Evolutionary conservation across 1,140 invertebrate species (phyloP).

Genomic region (Neodiprion virginianus): DNA sequence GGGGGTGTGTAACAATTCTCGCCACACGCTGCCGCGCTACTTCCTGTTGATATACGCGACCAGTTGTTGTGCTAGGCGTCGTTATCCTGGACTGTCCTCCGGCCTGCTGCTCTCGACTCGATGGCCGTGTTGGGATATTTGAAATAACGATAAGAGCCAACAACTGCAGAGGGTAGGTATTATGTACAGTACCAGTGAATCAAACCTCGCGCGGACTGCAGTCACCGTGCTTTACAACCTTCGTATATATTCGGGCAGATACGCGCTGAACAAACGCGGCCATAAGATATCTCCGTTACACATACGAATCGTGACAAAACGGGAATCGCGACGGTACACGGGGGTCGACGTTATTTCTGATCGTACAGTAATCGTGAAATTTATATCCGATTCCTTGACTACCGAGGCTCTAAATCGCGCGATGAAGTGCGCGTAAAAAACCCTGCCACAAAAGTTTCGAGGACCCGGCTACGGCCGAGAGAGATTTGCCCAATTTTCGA

Average conservation of each 20-base stretch:
- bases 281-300: too few relatives aligned
- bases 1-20: not conserved
- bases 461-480: too few relatives aligned
- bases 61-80: not conserved
- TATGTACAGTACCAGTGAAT: not conserved
- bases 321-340: not conserved
- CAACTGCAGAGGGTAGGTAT: not conserved
- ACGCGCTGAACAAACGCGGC: too few relatives aligned
- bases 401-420: not conserved
- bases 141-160: slow-evolving; percentile 7
- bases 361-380: not conserved
- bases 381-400: not conserved
- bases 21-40: not conserved
- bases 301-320: too few relatives aligned
- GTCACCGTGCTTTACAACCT: too few relatives aligned
- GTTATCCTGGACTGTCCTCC: not conserved
- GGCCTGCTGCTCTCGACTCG: slow-evolving; percentile 1
- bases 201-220: not conserved
- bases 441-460: not conserved
- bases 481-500: not conserved
- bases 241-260: too few relatives aligned
- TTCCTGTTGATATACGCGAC: not conserved
- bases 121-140: slow-evolving; percentile 4
- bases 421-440: not conserved
- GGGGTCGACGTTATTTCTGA: not conserved